Conservation (phyloP, 2,888 invertebrate genomes). For the Trisateles emortualis region DNA sequence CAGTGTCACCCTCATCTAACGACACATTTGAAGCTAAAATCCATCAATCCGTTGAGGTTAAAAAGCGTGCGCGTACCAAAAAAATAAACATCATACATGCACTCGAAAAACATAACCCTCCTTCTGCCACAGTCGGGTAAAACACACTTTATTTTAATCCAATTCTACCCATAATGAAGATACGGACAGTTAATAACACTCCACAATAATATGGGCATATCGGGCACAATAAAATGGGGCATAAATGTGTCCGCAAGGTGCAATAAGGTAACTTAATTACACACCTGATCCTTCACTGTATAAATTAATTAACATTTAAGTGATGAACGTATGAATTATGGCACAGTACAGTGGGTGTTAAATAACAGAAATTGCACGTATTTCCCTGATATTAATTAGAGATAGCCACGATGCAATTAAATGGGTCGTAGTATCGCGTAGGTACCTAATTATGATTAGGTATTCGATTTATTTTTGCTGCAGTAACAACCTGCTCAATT, state of each 20-base stretch:
- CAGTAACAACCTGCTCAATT: no score
- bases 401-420: not conserved
- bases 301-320: conserved; percentile 66
- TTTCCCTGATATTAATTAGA: not conserved
- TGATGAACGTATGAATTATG: conserved; percentile 38
- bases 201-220: conserved; percentile 29
- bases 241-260: conserved; percentile 63
- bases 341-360: not conserved
- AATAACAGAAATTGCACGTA: conserved; percentile 1
- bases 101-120: no score
- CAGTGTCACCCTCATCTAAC: no score
- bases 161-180: conserved; percentile 61
- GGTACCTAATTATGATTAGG: not conserved
- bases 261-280: conserved; percentile 67
- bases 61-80: no score
- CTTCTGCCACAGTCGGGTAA: no score
- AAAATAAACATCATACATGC: no score
- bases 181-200: conserved; percentile 45
- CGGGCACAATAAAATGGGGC: conserved; percentile 23
- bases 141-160: no score
- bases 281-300: conserved; percentile 65
- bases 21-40: no score
- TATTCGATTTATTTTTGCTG: not conserved
- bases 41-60: no score
- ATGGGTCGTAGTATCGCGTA: not conserved